Evolutionary conservation across 2,113 vertebrate genomes (phyloP).

Genomic region (Ginglymostoma cirratum): DNA sequence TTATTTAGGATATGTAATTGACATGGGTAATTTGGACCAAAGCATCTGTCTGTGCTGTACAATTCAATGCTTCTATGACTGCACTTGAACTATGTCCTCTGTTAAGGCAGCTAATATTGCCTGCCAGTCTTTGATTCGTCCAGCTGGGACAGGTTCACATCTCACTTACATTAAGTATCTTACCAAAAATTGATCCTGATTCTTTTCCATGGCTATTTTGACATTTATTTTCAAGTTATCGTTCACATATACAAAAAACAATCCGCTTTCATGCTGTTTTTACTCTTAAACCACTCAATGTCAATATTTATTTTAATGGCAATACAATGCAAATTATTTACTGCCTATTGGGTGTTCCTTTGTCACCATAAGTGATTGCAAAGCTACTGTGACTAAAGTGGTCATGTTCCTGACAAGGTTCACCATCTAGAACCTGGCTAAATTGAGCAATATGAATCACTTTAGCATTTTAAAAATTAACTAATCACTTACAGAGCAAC

Average conservation of each 20-base stretch:
- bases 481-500: neutral
- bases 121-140: neutral
- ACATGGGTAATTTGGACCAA: no score
- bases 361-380: neutral
- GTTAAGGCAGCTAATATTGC: neutral
- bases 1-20: no score
- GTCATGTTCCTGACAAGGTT: neutral
- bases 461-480: neutral
- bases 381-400: no score
- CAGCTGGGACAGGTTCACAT: neutral
- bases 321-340: neutral
- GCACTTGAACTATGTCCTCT: neutral
- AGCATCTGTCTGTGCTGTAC: no score
- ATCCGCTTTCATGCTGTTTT: neutral
- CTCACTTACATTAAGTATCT: neutral
- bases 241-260: neutral
- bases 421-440: neutral
- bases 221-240: neutral
- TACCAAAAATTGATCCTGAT: neutral
- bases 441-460: neutral
- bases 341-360: neutral
- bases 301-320: neutral
- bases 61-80: no score
- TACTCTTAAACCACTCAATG: neutral
- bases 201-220: neutral